These are phyloP conservation scores for Gallinago solitaria DNA, from an alignment of 2,797 vertebrate species.

Conservation along the genomic window DNA sequence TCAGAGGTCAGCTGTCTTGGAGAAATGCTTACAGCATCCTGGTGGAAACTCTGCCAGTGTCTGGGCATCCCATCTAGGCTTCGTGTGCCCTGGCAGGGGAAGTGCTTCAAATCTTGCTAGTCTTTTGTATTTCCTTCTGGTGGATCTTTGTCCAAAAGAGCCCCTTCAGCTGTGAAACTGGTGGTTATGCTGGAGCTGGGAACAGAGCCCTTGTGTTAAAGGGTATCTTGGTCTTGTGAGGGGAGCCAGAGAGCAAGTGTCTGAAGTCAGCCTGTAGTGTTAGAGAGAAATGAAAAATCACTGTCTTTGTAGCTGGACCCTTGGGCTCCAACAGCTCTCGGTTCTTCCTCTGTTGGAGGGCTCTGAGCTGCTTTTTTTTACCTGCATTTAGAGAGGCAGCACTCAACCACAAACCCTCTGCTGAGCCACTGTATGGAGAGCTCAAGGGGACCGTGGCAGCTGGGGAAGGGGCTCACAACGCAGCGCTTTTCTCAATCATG, in stretches of 20 bases:
- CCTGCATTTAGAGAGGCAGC: background rate
- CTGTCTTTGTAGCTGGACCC: background rate
- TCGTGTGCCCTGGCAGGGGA: background rate
- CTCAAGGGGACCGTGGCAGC: background rate
- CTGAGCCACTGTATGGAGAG: background rate
- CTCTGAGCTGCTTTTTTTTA: background rate
- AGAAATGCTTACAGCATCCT: background rate
- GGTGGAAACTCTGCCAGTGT: background rate
- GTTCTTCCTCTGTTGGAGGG: too few species aligned
- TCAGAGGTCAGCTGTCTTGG: rapidly evolving
- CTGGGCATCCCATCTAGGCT: background rate
- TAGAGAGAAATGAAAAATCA: background rate
- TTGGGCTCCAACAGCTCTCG: background rate
- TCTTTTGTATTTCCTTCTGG: background rate
- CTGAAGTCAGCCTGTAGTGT: background rate
- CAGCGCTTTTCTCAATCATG: background rate
- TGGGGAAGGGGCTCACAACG: background rate
- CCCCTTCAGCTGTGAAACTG: background rate
- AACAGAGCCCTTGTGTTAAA: rapidly evolving
- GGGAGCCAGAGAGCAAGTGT: background rate
- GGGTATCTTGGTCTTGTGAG: background rate
- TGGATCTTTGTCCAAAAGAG: background rate
- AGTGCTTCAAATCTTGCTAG: background rate
- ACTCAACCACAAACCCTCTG: background rate
- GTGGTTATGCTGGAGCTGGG: background rate